Percentiles rank a stretch among this genome's conserved stretches.
Evolutionary conservation across 2,888 invertebrate species (phyloP).

Genomic region (Trissoscelio sp.): DNA sequence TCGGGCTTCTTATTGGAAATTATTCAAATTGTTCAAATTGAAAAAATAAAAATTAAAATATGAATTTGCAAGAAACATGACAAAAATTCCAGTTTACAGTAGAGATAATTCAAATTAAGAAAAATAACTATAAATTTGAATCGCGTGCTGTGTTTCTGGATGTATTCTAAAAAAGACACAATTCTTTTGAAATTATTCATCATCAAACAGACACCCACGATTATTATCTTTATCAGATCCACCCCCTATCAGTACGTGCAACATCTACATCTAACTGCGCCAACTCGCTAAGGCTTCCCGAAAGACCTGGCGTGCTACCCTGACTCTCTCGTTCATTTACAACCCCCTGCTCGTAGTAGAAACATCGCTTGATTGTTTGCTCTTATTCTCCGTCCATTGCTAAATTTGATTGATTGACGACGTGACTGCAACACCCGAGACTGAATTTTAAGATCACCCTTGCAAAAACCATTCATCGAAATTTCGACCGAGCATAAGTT

Average conservation of each 20-base stretch:
- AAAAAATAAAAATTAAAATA: too few relatives aligned
- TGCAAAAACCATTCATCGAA: slow-evolving; percentile 1
- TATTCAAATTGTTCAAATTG: not conserved
- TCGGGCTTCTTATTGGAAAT: too few relatives aligned
- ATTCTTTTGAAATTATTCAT: slow-evolving; percentile 21
- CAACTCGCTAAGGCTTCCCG: slow-evolving; percentile 72
- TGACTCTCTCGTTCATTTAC: slow-evolving; percentile 75
- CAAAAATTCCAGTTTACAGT: too few relatives aligned
- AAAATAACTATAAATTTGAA: not conserved
- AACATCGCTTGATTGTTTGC: slow-evolving; percentile 71
- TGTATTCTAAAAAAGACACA: too few relatives aligned
- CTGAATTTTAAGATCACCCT: slow-evolving; percentile 17
- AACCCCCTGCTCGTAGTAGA: slow-evolving; percentile 79
- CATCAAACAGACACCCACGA: slow-evolving; percentile 15
- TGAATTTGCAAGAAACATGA: too few relatives aligned
- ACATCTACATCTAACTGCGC: slow-evolving; percentile 72
- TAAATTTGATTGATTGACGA: slow-evolving; percentile 20
- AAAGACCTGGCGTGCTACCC: slow-evolving; percentile 73
- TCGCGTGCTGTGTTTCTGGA: too few relatives aligned
- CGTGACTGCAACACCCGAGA: slow-evolving; percentile 13
- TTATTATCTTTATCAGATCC: slow-evolving; percentile 38
- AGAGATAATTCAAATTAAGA: too few relatives aligned
- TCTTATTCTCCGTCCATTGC: slow-evolving; percentile 32
- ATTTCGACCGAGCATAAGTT: slow-evolving; percentile 11
- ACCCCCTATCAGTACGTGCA: slow-evolving; percentile 58